These are phyloP conservation scores for Ctenopoma multispine DNA, from an alignment of 2,797 vertebrate species.

Conservation along the genomic window DNA sequence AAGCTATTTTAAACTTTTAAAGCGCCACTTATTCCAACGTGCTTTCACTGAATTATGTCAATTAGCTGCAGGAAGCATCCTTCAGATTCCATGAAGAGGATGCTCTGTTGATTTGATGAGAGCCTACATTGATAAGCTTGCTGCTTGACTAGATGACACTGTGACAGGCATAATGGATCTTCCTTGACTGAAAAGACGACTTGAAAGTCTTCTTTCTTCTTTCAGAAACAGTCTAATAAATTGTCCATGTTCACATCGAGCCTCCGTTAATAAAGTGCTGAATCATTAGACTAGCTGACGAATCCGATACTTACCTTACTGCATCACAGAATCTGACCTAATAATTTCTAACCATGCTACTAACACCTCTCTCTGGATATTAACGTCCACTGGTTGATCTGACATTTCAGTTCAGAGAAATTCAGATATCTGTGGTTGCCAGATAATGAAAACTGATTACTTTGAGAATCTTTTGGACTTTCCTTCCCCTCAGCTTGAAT, in stretches of 20 bases:
- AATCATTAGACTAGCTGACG: slow-evolving; percentile 3
- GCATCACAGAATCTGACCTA: background rate
- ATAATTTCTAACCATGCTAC: too few species aligned
- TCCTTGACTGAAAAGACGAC: background rate
- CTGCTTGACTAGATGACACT: slow-evolving; percentile 22
- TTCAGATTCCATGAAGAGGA: slow-evolving; percentile 24
- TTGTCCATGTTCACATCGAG: slow-evolving; percentile 3
- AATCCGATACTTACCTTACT: background rate
- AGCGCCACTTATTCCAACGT: background rate
- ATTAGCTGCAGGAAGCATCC: slow-evolving; percentile 14
- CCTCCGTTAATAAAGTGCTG: background rate
- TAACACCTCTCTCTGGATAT: background rate
- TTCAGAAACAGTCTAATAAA: background rate
- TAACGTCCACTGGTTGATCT: too few species aligned
- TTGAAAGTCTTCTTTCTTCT: slow-evolving; percentile 2
- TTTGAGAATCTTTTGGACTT: too few species aligned
- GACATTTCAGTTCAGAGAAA: too few species aligned
- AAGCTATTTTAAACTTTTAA: slow-evolving; percentile 37
- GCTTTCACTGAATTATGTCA: slow-evolving; percentile 19
- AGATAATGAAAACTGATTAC: too few species aligned
- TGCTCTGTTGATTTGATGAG: slow-evolving; percentile 19
- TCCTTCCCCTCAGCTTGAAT: too few species aligned
- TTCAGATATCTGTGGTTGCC: background rate
- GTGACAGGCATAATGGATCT: slow-evolving; percentile 18
- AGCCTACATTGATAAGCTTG: slow-evolving; percentile 11